A percentile compares a stretch with the other conserved stretches of the same genome.
phyloP scores from a whole-genome alignment of 2,888 invertebrate species.

The Erannis defoliaria region DNA sequence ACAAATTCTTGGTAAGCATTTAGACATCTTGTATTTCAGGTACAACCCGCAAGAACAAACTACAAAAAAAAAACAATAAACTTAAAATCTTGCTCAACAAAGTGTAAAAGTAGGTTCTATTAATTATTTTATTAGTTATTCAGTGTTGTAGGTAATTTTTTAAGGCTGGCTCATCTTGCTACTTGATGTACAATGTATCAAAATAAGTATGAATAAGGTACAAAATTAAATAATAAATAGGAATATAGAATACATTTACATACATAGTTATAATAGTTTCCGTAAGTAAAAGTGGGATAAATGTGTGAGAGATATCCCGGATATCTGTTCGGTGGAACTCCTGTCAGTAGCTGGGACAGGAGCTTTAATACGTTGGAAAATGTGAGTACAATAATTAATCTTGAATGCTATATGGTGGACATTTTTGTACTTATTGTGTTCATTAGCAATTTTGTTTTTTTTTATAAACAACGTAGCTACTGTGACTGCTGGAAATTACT shows the following conservation, averaged over 20 bases:
- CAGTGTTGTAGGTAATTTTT: neutral
- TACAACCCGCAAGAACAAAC: slow-evolving; percentile 24
- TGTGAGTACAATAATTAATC: slow-evolving; percentile 67
- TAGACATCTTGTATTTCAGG: slow-evolving; percentile 36
- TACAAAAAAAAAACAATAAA: slow-evolving; percentile 42
- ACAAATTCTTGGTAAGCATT: slow-evolving; percentile 25
- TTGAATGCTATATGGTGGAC: neutral
- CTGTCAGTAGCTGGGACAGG: slow-evolving; percentile 84
- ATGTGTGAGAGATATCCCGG: slow-evolving; percentile 82
- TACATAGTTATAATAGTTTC: slow-evolving; percentile 11
- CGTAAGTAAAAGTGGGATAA: slow-evolving; percentile 45
- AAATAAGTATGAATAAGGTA: slow-evolving; percentile 29
- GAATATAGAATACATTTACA: neutral
- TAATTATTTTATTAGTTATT: neutral
- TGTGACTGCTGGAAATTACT: too few relatives aligned
- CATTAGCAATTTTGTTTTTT: too few relatives aligned
- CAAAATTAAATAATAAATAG: neutral
- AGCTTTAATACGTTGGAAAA: slow-evolving; percentile 79
- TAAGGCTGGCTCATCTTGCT: neutral
- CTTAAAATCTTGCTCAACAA: slow-evolving; percentile 60
- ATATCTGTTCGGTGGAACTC: slow-evolving; percentile 79
- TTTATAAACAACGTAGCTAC: too few relatives aligned
- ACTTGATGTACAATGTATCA: neutral
- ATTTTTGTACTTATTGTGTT: neutral
- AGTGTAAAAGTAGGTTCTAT: slow-evolving; percentile 17